These are phyloP conservation scores for Xestia sexstrigata DNA, from an alignment of 2,888 invertebrate genomes.

Conservation along the genomic window DNA sequence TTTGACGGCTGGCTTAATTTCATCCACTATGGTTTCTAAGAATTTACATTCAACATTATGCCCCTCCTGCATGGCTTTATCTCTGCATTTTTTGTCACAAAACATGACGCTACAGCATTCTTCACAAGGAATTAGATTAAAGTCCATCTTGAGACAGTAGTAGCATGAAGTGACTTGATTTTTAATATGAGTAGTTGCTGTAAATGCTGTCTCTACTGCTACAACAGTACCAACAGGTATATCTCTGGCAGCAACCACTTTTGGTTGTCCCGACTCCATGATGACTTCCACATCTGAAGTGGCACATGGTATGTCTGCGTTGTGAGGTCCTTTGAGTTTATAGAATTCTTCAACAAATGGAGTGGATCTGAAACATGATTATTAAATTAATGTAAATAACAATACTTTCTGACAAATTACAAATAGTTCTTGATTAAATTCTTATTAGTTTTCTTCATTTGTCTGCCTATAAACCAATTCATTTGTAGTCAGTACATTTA, in stretches of 20 bases:
- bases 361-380: slow-evolving; percentile 27
- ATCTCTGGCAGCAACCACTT: slow-evolving; percentile 47
- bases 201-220: slow-evolving; percentile 41
- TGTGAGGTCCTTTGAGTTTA: slow-evolving; percentile 24
- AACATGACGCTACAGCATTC: slow-evolving; percentile 38
- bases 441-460: too few species aligned
- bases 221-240: slow-evolving; percentile 45
- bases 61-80: slow-evolving; percentile 41
- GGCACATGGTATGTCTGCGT: slow-evolving; percentile 40
- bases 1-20: slow-evolving; percentile 24
- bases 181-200: background rate
- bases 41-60: slow-evolving; percentile 51
- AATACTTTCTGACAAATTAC: background rate
- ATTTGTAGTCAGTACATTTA: background rate
- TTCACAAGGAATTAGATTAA: slow-evolving; percentile 49
- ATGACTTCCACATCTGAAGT: slow-evolving; percentile 37
- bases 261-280: slow-evolving; percentile 25
- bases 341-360: slow-evolving; percentile 27
- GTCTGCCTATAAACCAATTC: background rate
- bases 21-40: background rate
- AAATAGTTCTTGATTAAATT: too few species aligned
- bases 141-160: slow-evolving; percentile 42
- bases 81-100: slow-evolving; percentile 41
- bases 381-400: background rate
- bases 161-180: slow-evolving; percentile 27